Conservation (phyloP, 2,888 invertebrate species). For the Incurvaria masculella region DNA sequence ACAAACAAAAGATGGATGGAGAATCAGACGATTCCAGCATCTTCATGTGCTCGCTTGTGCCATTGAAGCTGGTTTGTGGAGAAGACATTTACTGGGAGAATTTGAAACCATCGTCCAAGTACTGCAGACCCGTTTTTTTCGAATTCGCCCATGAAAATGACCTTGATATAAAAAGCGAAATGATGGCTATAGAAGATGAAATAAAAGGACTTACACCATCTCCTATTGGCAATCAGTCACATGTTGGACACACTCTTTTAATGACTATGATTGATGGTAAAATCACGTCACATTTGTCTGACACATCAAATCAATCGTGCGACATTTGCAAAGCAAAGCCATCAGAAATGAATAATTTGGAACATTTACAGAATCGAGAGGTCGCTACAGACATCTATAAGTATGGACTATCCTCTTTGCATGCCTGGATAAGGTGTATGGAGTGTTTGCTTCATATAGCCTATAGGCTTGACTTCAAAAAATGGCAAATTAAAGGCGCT, state of each 20-base stretch:
- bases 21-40: conserved; percentile 4
- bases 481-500: conserved; percentile 8
- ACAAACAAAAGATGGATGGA: conserved; percentile 9
- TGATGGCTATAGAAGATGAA: neutral
- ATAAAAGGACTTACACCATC: neutral
- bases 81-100: conserved; percentile 10
- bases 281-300: conserved; percentile 6
- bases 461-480: conserved; percentile 10
- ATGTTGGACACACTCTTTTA: conserved; percentile 4
- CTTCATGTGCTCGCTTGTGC: conserved; percentile 9
- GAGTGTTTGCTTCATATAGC: conserved; percentile 13
- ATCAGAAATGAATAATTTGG: neutral
- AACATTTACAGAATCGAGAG: neutral
- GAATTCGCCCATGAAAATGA: conserved; percentile 5
- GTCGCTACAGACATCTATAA: conserved; percentile 3
- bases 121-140: conserved; percentile 6
- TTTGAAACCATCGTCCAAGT: conserved; percentile 9
- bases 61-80: conserved; percentile 2
- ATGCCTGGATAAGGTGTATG: conserved; percentile 14
- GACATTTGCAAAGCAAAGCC: conserved; percentile 7
- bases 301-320: conserved; percentile 8
- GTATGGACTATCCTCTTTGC: conserved; percentile 7
- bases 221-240: conserved; percentile 1
- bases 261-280: conserved; percentile 12
- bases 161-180: conserved; percentile 5